A percentile compares a stretch with the other conserved stretches of the same genome.
These are phyloP conservation scores for Myiothlypis chrysogaster DNA, from an alignment of 2,797 vertebrate species.

Conservation along the genomic window DNA sequence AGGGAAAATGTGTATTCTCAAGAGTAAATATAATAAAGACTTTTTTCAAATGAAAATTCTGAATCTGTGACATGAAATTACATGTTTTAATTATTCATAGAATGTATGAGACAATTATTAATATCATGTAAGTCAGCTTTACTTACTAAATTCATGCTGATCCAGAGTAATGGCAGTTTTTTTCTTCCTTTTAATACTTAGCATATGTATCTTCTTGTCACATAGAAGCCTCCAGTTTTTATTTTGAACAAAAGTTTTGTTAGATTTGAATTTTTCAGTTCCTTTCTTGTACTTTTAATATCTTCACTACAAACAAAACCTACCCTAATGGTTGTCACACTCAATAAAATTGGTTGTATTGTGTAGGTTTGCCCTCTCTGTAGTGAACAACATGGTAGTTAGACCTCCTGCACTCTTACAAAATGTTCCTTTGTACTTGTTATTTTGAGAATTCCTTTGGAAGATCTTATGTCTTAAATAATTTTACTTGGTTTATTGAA, in stretches of 20 bases:
- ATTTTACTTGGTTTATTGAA: conserved; percentile 18
- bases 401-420: neutral
- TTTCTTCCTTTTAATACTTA: neutral
- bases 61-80: neutral
- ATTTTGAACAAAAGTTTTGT: neutral
- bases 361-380: neutral
- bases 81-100: neutral
- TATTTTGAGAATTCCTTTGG: neutral
- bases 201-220: neutral
- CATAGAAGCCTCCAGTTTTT: neutral
- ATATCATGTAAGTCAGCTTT: neutral
- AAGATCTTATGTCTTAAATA: neutral
- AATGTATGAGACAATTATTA: neutral
- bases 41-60: neutral
- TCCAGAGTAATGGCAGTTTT: neutral
- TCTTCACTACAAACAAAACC: neutral
- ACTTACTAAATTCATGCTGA: neutral
- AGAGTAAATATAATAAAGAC: neutral
- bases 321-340: neutral
- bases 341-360: neutral
- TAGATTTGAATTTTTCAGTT: neutral
- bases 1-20: neutral
- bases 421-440: neutral
- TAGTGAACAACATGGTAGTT: neutral
- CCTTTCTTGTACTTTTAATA: neutral